Evolutionary conservation across 1,140 invertebrate genomes (phyloP), one percentile per base, ranked within the genome.

Genomic region (Episyrphus balteatus): DNA sequence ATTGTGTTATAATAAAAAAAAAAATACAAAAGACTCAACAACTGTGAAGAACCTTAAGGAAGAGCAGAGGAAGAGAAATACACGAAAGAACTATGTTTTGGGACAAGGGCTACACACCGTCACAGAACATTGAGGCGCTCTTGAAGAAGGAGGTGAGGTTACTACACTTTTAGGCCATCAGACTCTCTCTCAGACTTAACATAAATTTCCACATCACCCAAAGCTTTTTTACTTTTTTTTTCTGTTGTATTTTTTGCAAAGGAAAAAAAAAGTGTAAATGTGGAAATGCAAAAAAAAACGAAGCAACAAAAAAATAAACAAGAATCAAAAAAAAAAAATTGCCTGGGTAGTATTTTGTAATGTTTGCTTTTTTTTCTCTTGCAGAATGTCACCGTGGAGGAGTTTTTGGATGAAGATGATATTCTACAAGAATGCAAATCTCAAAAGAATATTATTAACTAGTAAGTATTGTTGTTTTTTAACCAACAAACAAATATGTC

Each of bases 351-450:
- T 19, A 39, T 42, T 46, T 13, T 56, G 45, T 52, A 49, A 52
- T 41, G 33, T 18, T 17, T 42, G 7, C 2, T 18, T 49, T 14
- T 44, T 33, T 42, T 40, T 34, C 12, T 53, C 57, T 79, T 74
- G 46, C 69, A 95, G 92, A 84, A 92, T 82, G 82, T 93, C 42
- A 92, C 86, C 15, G 73, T 98, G 42, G 78, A 82, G 56, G 87
- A 92, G 69, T 74, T 98, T 47, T 79, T 97, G 75, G 88, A 96
- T 66, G 86, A 92, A 70, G 91, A 94, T 67, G 89, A 95, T 70
- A 87, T 97, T 61, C 75, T 98, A 50, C 89, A 93, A 70, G 92
- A 98, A 79, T 94, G 92, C 70, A 92, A 91, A 75, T 82, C 81
- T 51, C 87, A 89, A 66, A 95, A 94, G 69, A 89, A 86, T 58